Evolutionary conservation across 1,140 invertebrate genomes (phyloP), one percentile per base, ranked within the genome.

Genomic region (Trachelipus rathkii): DNA sequence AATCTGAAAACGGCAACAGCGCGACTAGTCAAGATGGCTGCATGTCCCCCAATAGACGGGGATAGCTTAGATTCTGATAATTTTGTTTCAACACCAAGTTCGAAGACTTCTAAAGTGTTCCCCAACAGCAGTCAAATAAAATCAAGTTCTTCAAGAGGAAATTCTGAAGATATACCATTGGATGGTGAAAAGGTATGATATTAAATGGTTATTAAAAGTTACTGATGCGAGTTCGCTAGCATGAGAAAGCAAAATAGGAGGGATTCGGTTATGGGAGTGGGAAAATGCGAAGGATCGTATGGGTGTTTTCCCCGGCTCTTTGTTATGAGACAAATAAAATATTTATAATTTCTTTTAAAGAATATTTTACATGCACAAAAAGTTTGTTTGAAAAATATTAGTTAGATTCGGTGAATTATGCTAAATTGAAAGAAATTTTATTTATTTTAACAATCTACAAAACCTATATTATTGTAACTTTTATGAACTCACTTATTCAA

Each of bases 11-110:
- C 50, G 50, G 50, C 50, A 60, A 60, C 50, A 60, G 50, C 50
- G 50, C 50, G 50, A 60, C 50, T 19, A 60, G 50, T 60, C 50
- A 60, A 60, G 50, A 60, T 60, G 50, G 50, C 50, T 60, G 50
- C 50, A 60, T 60, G 50, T 60, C 50, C 50, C 50, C 50, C 50
- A 60, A 60, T 60, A 60, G 50, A 60, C 50, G 50, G 50, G 50
- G 50, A 60, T 19, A 19, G 50, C 50, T 13, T 60, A 60, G 50
- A 60, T 60, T 60, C 50, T 60, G 50, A 60, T 15, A 60, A 60
- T 60, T 60, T 60, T 60, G 50, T 13, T 60, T 60, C 50, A 19
- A 60, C 50, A 60, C 19, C 50, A 19, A 60, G 50, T 60, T 60
- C 8, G 19, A 2, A 60, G 19, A 19, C 19, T 13, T 8, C 50